A percentile compares a stretch with the other conserved stretches of the same genome.
These are phyloP conservation scores for Platyscapa corneri DNA, from an alignment of 1,140 invertebrate genomes.

Conservation along the genomic window DNA sequence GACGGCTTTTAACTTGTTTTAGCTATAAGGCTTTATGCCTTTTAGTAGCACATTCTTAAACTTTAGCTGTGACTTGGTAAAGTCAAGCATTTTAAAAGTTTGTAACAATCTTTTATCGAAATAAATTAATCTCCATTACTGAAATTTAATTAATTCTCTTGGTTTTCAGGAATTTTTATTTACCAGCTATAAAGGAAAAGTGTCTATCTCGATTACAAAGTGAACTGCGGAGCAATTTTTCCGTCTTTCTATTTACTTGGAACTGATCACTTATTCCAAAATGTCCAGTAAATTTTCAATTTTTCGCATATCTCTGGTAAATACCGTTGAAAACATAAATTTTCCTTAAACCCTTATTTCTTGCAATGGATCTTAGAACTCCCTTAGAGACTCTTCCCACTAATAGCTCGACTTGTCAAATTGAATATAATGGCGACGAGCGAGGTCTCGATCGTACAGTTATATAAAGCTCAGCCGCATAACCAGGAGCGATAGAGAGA, in stretches of 20 bases:
- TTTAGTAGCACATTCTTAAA: background rate
- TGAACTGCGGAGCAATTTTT: background rate
- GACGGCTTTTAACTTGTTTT: background rate
- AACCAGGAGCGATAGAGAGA: background rate
- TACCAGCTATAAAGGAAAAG: too few relatives aligned
- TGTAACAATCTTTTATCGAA: background rate
- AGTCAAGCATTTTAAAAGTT: background rate
- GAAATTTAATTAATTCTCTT: too few relatives aligned
- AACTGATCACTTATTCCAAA: background rate
- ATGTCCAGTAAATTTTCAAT: background rate
- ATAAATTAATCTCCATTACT: too few relatives aligned
- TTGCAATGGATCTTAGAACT: background rate
- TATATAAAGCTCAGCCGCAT: constrained; percentile 31
- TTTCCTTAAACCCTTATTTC: background rate
- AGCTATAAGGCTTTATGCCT: background rate
- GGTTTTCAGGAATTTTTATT: background rate
- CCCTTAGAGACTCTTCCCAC: constrained; percentile 13
- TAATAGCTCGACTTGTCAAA: constrained; percentile 30
- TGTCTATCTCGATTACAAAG: background rate
- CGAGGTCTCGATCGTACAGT: constrained; percentile 18
- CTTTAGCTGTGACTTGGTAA: background rate
- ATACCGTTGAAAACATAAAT: background rate
- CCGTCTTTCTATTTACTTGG: background rate
- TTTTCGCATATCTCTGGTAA: background rate
- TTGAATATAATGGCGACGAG: background rate